Evolutionary conservation across 2,113 vertebrate genomes (phyloP).

Genomic region (Rattus rattus): DNA sequence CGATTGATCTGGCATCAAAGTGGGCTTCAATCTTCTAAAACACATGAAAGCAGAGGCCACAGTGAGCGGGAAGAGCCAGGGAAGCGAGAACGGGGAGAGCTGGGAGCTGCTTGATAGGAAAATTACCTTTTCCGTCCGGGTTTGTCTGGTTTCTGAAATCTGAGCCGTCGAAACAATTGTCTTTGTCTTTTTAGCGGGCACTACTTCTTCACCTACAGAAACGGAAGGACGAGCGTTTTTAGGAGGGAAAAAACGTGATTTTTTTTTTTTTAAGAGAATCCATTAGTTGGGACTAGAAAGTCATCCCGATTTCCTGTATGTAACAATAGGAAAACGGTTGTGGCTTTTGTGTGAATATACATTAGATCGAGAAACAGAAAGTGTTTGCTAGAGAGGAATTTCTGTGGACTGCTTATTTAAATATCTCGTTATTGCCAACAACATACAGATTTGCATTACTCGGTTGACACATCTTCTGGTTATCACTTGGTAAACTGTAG

Average conservation of each 20-base stretch:
- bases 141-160: conserved; percentile 94
- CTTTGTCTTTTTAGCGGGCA: conserved; percentile 97
- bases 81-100: neutral
- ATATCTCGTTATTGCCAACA: neutral
- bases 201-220: conserved; percentile 94
- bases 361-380: conserved; percentile 43
- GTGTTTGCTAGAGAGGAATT: neutral
- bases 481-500: neutral
- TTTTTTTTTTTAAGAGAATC: conserved; percentile 8
- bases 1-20: conserved; percentile 91
- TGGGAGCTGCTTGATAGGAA: neutral
- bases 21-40: conserved; percentile 93
- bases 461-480: neutral
- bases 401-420: neutral
- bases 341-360: conserved; percentile 38
- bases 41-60: neutral
- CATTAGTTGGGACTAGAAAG: conserved; percentile 8
- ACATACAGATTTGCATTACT: conserved; percentile 34
- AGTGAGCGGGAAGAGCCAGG: neutral
- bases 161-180: conserved; percentile 95
- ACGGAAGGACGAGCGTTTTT: neutral
- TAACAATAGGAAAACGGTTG: neutral
- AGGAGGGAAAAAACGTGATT: neutral
- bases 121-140: conserved; percentile 93
- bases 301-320: conserved; percentile 51